These are phyloP conservation scores for Pionites leucogaster DNA, from an alignment of 2,113 vertebrate species.

Conservation along the genomic window DNA sequence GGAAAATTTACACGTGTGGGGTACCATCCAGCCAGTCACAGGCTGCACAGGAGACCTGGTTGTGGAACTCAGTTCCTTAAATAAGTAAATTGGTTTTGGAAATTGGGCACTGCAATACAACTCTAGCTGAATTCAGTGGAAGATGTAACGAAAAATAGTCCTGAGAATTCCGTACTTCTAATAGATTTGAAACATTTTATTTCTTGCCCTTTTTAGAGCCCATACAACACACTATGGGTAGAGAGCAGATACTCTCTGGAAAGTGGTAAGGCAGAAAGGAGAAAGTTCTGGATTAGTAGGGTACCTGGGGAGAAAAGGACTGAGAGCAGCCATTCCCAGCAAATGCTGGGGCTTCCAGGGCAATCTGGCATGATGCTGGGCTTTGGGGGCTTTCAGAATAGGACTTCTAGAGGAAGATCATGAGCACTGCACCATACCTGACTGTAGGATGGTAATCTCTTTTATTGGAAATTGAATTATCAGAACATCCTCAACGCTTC, in stretches of 20 bases:
- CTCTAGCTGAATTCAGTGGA: background rate
- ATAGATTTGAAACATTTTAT: background rate
- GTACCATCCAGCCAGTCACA: background rate
- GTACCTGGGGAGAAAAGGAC: background rate
- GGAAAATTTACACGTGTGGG: background rate
- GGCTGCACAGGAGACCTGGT: background rate
- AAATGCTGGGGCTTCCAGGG: background rate
- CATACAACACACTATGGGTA: accelerated
- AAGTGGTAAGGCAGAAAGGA: background rate
- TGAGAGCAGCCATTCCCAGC: background rate
- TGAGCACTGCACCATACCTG: background rate
- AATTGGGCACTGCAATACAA: background rate
- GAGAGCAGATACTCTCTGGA: background rate
- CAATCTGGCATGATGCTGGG: background rate
- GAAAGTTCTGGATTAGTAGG: background rate
- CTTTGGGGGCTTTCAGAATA: background rate
- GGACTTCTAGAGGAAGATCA: background rate
- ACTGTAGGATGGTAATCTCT: background rate
- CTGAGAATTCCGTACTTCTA: background rate
- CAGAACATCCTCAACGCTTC: background rate
- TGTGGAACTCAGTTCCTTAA: background rate
- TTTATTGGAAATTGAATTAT: accelerated
- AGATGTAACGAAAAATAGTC: background rate
- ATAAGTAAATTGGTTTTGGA: background rate
- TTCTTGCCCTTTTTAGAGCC: background rate